Conservation (phyloP, 2,797 vertebrate species). For the Pangasius macronema region DNA sequence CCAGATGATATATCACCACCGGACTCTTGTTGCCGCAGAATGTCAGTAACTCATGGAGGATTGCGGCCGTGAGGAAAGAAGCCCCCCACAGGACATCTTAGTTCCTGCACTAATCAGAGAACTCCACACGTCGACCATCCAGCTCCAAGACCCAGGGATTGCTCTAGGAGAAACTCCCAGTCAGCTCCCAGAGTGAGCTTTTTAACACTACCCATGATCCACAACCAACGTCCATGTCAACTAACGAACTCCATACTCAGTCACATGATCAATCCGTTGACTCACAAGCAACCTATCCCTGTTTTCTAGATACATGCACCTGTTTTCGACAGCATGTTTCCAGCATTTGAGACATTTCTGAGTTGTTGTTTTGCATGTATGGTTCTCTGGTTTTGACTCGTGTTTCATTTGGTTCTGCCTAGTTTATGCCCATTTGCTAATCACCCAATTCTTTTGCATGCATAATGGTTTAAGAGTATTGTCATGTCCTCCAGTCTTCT, state of each 20-base stretch:
- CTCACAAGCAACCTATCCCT: not conserved
- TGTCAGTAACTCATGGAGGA: not conserved
- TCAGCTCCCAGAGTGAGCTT: not conserved
- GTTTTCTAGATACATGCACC: not conserved
- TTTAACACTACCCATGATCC: not conserved
- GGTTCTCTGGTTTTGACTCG: not conserved
- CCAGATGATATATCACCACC: not conserved
- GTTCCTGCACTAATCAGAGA: not conserved
- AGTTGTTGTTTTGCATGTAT: not conserved
- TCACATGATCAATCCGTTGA: not conserved
- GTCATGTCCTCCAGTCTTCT: not conserved
- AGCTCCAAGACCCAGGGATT: not conserved
- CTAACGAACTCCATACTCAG: not conserved
- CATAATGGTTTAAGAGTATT: not conserved
- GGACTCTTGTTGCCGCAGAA: not conserved
- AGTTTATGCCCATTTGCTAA: slow-evolving; percentile 1
- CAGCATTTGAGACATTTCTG: not conserved
- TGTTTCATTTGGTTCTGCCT: slow-evolving; percentile 1
- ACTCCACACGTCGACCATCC: not conserved
- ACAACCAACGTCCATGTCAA: not conserved
- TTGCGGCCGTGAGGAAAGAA: not conserved
- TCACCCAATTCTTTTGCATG: not conserved
- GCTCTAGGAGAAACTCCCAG: not conserved
- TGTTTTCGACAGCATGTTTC: not conserved
- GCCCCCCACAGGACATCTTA: not conserved